Base-by-base conservation (phyloP, 35 echinoderm and acorn worm genomes). In the Chiridota heheva region DNA sequence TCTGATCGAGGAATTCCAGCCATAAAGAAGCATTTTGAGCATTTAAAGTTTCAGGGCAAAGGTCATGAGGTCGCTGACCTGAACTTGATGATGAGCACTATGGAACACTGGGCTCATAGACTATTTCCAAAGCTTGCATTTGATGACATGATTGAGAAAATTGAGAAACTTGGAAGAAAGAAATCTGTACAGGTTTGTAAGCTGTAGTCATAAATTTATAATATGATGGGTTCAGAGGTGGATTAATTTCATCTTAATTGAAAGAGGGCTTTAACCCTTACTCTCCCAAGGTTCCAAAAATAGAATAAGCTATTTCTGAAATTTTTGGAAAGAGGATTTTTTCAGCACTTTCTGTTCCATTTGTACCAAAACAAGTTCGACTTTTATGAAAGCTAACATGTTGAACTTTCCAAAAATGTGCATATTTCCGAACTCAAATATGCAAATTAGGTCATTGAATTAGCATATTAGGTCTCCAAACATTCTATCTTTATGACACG, bases 1-100 rank as follows among this genome's bases (percentile, higher is more conserved):
- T 67, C 66, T 24, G 88, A 91, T 7, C 82, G 89, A 36, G 93
- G 93, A 36, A 43, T 97, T 27, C 88, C 88, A 12, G 58, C 46
- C 36, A 53, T 97, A 8, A 2, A 81, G 35, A 91, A 88, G 49
- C 83, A 91, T 63, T 91, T 97, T 91, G 84, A 88, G 22, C 82
- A 84, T 41, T 71, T 97, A 39, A 91, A 97, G 56, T 97, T 97
- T 67, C 91, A 97, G 73, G 93, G 93, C 40, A 97, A 91, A 97
- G 88, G 93, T 88, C 85, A 97, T 61, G 93, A 97, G 70, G 44
- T 20, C 5, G 72, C 35, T 40, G 93, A 97, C 81, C 72, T 97
- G 7, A 87, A 91, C 40, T 37, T 51, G 7, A 53, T 97, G 67
- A 97, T 97, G 93, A 45, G 58, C 22, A 70, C 51, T 39, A 91